Evolutionary conservation across 2,113 vertebrate species (phyloP), one percentile per base, ranked within the genome.

Genomic region (Chaenocephalus aceratus): DNA sequence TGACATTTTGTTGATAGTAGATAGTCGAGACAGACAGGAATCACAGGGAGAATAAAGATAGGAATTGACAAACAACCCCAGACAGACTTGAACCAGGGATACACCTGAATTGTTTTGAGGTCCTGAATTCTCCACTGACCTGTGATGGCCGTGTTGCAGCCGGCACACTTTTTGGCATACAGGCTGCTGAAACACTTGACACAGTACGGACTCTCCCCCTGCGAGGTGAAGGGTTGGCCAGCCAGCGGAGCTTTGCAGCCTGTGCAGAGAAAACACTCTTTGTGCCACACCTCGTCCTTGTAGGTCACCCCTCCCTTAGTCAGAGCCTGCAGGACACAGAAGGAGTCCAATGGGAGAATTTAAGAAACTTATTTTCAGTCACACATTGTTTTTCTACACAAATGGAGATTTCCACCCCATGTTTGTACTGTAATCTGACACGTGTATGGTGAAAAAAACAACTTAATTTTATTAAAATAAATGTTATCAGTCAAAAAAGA

Each of bases 301-400:
- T 99, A 99, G 53, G 96, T 99, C 91, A 98, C 96, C 1, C 97
- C 98, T 16, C 97, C 98, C 94, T 97, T 97, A 49, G 96, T 96
- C 93, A 99, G 95, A 62, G 95, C 95, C 98, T 99, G 95, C 0
- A 4, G 80, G 56, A 71, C 58, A 69, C n/a, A 64, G 49, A 53
- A 62, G 18, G 79, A 62, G 63, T 21, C 18, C 48, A 34, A 53
- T 2, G 15, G 0, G 6, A 21, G 9, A 2, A 8, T 3, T 63
- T 10, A 45, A n/a, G 2, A 34, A 5, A 30, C 46, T 2, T 45
- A 5, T 2, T 36, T 63, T 49, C 36, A 14, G 61, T 48, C 23
- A 61, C 1, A 13, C 21, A 5, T 66, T 70, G 3, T 21, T 30
- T 30, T 30, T 30, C 30, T 30, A 30, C 30, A 30, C 30, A 30